Conservation (phyloP, 2,113 vertebrate genomes). For the Ptilorrhoa leucosticta region DNA sequence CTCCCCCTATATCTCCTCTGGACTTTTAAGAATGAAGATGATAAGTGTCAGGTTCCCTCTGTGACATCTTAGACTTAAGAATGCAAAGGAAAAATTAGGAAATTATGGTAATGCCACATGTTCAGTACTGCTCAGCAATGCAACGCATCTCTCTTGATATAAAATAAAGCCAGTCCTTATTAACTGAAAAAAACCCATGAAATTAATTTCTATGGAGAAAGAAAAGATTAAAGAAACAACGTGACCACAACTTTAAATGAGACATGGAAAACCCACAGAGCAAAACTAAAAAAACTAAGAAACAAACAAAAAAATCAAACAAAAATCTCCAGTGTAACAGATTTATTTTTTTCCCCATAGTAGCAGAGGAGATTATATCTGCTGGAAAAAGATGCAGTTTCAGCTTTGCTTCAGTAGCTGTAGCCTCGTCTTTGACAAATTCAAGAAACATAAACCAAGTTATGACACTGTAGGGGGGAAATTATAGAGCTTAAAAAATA, state of each 20-base stretch:
- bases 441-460: conserved; percentile 3
- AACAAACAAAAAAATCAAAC: neutral
- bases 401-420: conserved; percentile 31
- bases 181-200: neutral
- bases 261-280: neutral
- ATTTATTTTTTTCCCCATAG: neutral
- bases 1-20: neutral
- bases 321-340: neutral
- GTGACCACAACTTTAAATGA: neutral
- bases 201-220: neutral
- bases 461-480: conserved; percentile 53
- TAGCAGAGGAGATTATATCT: neutral
- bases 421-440: conserved; percentile 29
- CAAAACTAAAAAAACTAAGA: neutral
- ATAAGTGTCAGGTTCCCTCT: neutral
- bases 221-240: neutral
- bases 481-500: conserved; percentile 51
- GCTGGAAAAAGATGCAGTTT: neutral
- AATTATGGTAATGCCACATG: neutral
- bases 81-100: neutral
- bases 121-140: neutral
- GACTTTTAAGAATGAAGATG: neutral
- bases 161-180: neutral
- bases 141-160: neutral
- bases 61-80: neutral